Evolutionary conservation across 2,797 vertebrate genomes (phyloP), one percentile per base, ranked within the genome.

Genomic region (Jordanella pulchra): DNA sequence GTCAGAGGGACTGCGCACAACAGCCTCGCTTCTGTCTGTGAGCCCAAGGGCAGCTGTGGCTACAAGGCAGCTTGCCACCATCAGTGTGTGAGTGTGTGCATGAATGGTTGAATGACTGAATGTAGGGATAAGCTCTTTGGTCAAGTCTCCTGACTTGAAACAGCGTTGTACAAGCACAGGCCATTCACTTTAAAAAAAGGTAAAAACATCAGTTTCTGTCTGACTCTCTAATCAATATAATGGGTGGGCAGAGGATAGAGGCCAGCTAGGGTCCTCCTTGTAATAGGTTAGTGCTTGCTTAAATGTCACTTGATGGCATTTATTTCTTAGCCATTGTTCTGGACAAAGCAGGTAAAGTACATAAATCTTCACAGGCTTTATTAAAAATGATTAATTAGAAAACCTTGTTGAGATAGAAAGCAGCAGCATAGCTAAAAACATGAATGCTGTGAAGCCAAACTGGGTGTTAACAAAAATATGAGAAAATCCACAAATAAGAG

Each of bases 191-290:
- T n/a, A n/a, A n/a, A n/a, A n/a, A 10, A 12, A 25, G n/a, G 30
- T 23, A 35, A 14, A 60, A 39, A 12, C 58, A 6, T 35, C 17
- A 23, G 39, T 11, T 61, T n/a, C n/a, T n/a, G 5, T 35, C 35
- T 42, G 60, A 42, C 42, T n/a, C 60, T 39, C 11, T 63, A 63
- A 63, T 42, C 42, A 35, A 42, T 7, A n/a, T 63, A n/a, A 42
- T 63, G 32, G 35, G 58, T 60, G 42, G 56, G 76, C 60, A 39
- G 60, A 42, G 32, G 11, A 42, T 63, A 12, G 60, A 63, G 35
- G 35, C 32, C 60, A 63, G 60, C 32, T 39, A 23, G 23, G 60
- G 60, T 63, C 60, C n/a, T 63, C 35, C 14, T 21, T 63, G 60
- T 63, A 63, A 23, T 51, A 13, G 11, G 35, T 32, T 35, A 51